Base-by-base conservation (phyloP, 2,888 invertebrate species). In the Dyspetes luteomarginatus region DNA sequence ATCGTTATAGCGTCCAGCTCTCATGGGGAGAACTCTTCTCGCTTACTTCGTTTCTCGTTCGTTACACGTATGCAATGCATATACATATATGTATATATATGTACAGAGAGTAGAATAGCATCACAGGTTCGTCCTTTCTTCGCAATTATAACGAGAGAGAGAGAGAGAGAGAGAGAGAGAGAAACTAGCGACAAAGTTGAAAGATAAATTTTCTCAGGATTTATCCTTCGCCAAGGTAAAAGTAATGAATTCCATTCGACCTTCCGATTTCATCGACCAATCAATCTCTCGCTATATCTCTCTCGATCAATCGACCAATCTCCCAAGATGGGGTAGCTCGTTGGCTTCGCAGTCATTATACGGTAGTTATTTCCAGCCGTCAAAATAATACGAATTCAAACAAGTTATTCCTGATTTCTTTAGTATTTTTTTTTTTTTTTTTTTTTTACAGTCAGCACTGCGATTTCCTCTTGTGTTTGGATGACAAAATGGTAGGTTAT, bases 121-220 rank as follows among this genome's bases (percentile, higher is more conserved):
- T 15, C 36, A 15, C 15, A 45, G 71, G 41, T n/a, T n/a, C n/a
- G n/a, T n/a, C 41, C 71, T 12, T 75, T 78, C 69, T 68, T 69
- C 64, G 60, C 83, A 78, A 84, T 84, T 83, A 83, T 82, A 82
- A 78, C 78, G 84, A 65, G 74, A 74, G 74, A 71, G 50, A 58
- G 36, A 36, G 36, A 12, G 36, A 36, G 36, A 36, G 12, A 36
- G n/a, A n/a, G n/a, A n/a, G 36, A 36, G 36, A 12, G 36, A 36
- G 36, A 36, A 36, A 36, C 52, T 17, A 28, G 17, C 79, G 80
- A 82, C 82, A 72, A 72, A 72, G 55, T 71, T 75, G 76, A 56
- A n/a, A 52, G 22, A 4, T n/a, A 55, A 56, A 58, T 26, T 67
- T 65, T 81, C 78, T 65, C 78, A 50, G 71, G 65, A 74, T 71